A percentile compares a stretch with the other conserved stretches of the same genome.
Conservation (phyloP, 2,113 vertebrate genomes). For the Pangasianodon hypophthalmus region DNA sequence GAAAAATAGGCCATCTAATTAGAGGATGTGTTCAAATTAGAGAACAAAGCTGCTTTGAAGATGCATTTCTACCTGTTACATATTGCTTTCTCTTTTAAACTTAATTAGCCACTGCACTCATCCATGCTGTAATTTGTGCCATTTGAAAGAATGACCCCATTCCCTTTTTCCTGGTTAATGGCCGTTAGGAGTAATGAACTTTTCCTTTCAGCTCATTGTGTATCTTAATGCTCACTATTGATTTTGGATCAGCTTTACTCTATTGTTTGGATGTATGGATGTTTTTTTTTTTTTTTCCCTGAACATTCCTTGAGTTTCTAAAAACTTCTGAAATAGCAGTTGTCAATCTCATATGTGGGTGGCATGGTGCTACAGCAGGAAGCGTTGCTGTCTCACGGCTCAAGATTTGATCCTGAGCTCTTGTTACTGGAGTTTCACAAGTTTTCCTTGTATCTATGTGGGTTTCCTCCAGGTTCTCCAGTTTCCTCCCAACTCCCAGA, state of each 20-base stretch:
- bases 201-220: slow-evolving; percentile 23
- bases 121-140: slow-evolving; percentile 26
- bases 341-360: background rate
- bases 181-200: slow-evolving; percentile 38
- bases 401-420: background rate
- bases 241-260: background rate
- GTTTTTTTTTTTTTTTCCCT: background rate
- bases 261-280: background rate
- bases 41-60: slow-evolving; percentile 49
- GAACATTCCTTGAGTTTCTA: background rate
- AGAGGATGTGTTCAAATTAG: slow-evolving; percentile 38
- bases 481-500: background rate
- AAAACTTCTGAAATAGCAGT: background rate
- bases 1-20: slow-evolving; percentile 48
- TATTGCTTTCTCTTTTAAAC: slow-evolving; percentile 41
- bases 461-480: background rate
- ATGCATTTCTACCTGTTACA: slow-evolving; percentile 51
- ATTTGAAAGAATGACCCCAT: slow-evolving; percentile 33
- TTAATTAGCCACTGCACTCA: slow-evolving; percentile 40
- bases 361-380: background rate
- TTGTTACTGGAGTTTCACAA: background rate
- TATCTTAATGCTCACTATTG: slow-evolving; percentile 29
- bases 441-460: background rate
- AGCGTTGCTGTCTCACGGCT: background rate
- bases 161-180: slow-evolving; percentile 20